Evolutionary conservation across 2,797 vertebrate genomes (phyloP).

Genomic region (Pipistrellus kuhlii): DNA sequence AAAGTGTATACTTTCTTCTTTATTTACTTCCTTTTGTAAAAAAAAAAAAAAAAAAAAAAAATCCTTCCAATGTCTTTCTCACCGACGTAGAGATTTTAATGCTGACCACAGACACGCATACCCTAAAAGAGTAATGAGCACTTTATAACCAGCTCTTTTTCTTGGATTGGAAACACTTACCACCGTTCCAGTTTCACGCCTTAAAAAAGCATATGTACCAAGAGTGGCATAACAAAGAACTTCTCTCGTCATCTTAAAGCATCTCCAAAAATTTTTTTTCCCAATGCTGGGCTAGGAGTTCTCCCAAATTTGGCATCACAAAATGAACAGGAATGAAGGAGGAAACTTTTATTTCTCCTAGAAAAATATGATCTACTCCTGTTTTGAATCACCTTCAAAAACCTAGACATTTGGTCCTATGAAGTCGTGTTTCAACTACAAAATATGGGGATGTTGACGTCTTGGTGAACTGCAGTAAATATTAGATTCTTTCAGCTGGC

Average conservation of each 20-base stretch:
- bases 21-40: slow-evolving; percentile 26
- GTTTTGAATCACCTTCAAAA: slow-evolving; percentile 73
- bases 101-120: neutral
- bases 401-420: slow-evolving; percentile 30
- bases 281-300: slow-evolving; percentile 13
- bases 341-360: slow-evolving; percentile 42
- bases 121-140: neutral
- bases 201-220: slow-evolving; percentile 24
- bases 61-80: neutral
- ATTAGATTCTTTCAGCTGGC: slow-evolving; percentile 48
- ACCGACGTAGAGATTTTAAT: neutral
- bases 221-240: neutral
- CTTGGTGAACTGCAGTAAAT: slow-evolving; percentile 62
- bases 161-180: neutral
- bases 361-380: slow-evolving; percentile 56
- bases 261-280: neutral
- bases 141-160: slow-evolving; percentile 26
- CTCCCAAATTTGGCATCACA: slow-evolving; percentile 36
- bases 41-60: neutral
- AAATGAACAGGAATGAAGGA: neutral
- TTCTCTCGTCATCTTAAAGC: slow-evolving; percentile 57
- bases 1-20: neutral
- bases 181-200: neutral
- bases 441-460: neutral
- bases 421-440: slow-evolving; percentile 46